Base-by-base conservation (phyloP, 2,888 invertebrate genomes). In the Silvanus unidentatus region DNA sequence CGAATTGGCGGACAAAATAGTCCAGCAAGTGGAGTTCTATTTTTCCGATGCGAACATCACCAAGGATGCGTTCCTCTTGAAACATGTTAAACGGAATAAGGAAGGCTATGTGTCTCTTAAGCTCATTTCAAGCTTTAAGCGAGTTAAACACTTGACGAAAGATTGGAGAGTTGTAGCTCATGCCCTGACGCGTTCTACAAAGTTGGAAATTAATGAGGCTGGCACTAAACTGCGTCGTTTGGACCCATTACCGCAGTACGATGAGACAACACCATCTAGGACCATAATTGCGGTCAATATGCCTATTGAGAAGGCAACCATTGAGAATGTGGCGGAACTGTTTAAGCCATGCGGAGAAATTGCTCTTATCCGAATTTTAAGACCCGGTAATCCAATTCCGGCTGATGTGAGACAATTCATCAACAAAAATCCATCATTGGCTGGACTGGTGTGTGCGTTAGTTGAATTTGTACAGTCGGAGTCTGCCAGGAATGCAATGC, bases 101-200 rank as follows among this genome's bases (percentile, higher is more conserved):
- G 94, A 94, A 72, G 96, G 96, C 13, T 96, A 87, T 72, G 95
- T 97, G 11, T 94, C 92, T 42, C 75, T 97, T 42, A 97, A 96
- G 70, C 76, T 97, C 45, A 91, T 97, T 55, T 92, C 95, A 10
- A 94, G 94, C 64, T 95, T 97, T 70, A 93, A 95, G 66, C 82
- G 93, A 50, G 93, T 97, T 35, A 95, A 96, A 63, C 91, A 93
- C 63, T 74, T 96, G 45, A 92, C 94, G 10, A 89, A 92, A 66
- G 95, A 96, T 68, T 96, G 94, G 89, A 79, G 92, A 52, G 88
- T 89, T 14, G 94, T 96, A 8, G 93, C 94, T 1, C 84, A 86
- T 63, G 89, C 94, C 27, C 75, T 96, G 52, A 78, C 82, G 57
- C 77, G 82, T 30, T 89, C 88, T 32, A 81, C 79, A 12, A 86